Conservation (phyloP, 1,140 invertebrate species). For the Caenorhabditis brenneri region DNA sequence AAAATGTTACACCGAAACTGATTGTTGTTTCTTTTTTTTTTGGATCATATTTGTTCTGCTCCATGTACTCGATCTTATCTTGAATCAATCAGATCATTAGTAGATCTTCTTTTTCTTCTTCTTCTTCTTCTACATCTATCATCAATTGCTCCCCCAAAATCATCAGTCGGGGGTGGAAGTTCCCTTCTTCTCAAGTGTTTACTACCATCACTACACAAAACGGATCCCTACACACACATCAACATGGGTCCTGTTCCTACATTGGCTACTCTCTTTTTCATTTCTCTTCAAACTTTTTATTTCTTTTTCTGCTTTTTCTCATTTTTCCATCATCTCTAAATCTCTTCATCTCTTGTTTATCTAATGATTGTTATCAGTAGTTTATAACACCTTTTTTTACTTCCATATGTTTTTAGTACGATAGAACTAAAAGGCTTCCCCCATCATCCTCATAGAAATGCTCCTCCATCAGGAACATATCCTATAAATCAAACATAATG, state of each 20-base stretch:
- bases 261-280: not conserved
- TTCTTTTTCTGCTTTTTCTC: too few species aligned
- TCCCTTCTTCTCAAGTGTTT: constrained; percentile 30
- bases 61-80: not conserved
- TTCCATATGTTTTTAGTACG: not conserved
- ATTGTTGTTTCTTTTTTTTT: not conserved
- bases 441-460: not conserved
- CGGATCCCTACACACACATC: constrained; percentile 7
- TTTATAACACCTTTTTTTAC: constrained; percentile 7
- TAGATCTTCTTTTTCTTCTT: not conserved
- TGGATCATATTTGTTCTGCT: not conserved
- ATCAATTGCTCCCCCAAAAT: constrained; percentile 11
- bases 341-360: not conserved
- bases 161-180: constrained; percentile 33
- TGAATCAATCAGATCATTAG: not conserved
- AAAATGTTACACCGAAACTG: too few species aligned
- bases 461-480: not conserved
- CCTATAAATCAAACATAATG: constrained; percentile 22
- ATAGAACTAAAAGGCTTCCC: not conserved
- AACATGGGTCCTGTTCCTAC: constrained; percentile 31
- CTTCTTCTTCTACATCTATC: constrained; percentile 11
- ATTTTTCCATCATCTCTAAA: not conserved
- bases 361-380: not conserved
- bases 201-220: constrained; percentile 22
- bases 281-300: not conserved